Evolutionary conservation across 2,888 invertebrate species (phyloP), one percentile per base, ranked within the genome.

Genomic region (Pedicia rivosa): DNA sequence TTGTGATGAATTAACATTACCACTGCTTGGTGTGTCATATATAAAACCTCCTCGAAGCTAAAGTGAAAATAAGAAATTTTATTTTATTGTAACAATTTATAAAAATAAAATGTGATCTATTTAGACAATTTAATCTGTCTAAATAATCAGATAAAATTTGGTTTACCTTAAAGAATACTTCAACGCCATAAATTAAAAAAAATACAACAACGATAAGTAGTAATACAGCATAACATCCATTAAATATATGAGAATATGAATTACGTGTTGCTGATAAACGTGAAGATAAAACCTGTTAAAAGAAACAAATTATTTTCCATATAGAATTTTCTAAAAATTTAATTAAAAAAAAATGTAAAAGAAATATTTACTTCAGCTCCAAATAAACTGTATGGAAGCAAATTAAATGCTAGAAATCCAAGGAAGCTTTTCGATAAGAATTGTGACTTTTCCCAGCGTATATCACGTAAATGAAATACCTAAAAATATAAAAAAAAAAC

Each of bases 121-220:
- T 62, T 57, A 84, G 10, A 34, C 14, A 13, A 9, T 13, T 26
- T 24, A 24, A 24, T 10, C 24, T 10, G n/a, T 20, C 8, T 24
- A 5, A 24, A 24, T 24, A 10, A 24, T 8, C n/a, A 10, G n/a
- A 10, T 24, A 4, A 24, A 5, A 4, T 4, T 5, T 4, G 8
- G 8, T 15, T 35, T 13, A 35, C 35, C 16, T 90, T 91, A 55
- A 92, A 90, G 61, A 77, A 92, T 7, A 92, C 90, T 63, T 91
- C 90, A 14, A 91, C 83, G 33, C 92, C 91, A 58, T 91, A 92
- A 46, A 90, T 87, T 36, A 92, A 72, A 64, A 91, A 92, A 65
- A 91, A 88, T 12, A 88, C 70, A 40, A 91, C 87, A 30, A 88
- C 86, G 41, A 91, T 78, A 55, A 91, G 78, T 41, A 91, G 71